These are phyloP conservation scores for Eupithecia dodoneata DNA, from an alignment of 2,888 invertebrate species.

Conservation along the genomic window DNA sequence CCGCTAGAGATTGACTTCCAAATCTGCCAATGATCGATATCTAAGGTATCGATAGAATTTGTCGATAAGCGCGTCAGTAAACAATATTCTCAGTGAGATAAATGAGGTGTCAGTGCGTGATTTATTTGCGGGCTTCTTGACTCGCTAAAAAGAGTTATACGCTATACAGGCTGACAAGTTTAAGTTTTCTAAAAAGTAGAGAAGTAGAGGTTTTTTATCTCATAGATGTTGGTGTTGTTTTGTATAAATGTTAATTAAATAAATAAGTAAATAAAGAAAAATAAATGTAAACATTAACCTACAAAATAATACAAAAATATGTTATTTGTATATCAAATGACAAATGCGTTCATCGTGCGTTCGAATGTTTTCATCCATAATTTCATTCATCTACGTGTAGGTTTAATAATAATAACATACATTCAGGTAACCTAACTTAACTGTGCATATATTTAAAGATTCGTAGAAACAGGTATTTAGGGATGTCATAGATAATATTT, in stretches of 20 bases:
- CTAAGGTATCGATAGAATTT: conserved; percentile 43
- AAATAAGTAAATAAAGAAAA: no score
- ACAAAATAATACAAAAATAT: no score
- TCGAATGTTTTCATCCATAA: not conserved
- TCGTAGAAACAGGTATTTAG: not conserved
- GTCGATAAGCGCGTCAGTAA: conserved; percentile 47
- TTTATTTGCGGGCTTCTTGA: conserved; percentile 64
- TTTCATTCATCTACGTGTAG: not conserved
- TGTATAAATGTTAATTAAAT: not conserved
- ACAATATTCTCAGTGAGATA: conserved; percentile 70
- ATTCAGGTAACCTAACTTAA: not conserved
- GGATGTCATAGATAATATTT: not conserved
- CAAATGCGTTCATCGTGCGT: not conserved
- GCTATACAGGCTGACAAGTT: conserved; percentile 21
- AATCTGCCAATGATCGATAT: conserved; percentile 56
- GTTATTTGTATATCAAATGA: not conserved
- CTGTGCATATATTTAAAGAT: not conserved
- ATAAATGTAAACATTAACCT: no score
- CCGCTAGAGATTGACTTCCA: conserved; percentile 44
- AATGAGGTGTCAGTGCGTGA: conserved; percentile 74
- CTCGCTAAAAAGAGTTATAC: conserved; percentile 25
- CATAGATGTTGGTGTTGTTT: not conserved
- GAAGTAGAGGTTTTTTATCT: not conserved
- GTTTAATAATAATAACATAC: not conserved
- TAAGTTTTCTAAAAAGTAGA: not conserved